Base-by-base conservation (phyloP, 2,113 vertebrate genomes). In the Eretmochelys imbricata region DNA sequence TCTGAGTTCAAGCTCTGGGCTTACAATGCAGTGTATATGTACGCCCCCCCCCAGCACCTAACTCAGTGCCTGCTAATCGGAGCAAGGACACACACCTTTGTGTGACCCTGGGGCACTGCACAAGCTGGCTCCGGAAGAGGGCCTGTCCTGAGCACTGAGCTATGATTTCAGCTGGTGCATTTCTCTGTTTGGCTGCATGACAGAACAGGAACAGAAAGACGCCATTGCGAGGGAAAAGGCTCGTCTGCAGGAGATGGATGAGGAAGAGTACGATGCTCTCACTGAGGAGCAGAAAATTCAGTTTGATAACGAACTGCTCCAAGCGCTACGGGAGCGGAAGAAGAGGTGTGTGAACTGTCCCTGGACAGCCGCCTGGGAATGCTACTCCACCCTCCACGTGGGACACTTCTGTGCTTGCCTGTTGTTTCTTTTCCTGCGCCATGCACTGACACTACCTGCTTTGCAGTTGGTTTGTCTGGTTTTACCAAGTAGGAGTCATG, bases 191-290 rank as follows among this genome's bases (percentile, higher is more conserved):
- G 79, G 6, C 79, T 91, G 20, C 80, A 48, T 51, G 35, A 35
- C 53, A 99, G 99, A 98, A 65, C 49, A 59, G 84, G 89, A 97
- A 59, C 59, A 3, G 91, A 96, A 90, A 83, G 97, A 98, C 89
- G 89, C 81, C 6, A 54, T 88, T 19, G 84, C 96, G 42, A 97
- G 27, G 80, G 98, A 98, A 84, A 97, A 96, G 82, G 89, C 91
- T 38, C 92, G 17, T 54, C 90, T 99, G 81, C 96, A 97, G 95
- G 97, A 98, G 42, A 96, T 99, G 95, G 98, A 98, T 75, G 99
- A 99, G 72, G 99, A 99, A 0, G 97, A 98, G 22, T 99, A 99
- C 5, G 98, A 99, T 0, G 97, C 98, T 42, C 95, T 99, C 75
- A 96, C 98, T 1, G 96, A 98, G 29, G 97, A 99, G 54, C 92